These are phyloP conservation scores for Bagarius yarrelli DNA, from an alignment of 2,113 vertebrate genomes.

Conservation along the genomic window DNA sequence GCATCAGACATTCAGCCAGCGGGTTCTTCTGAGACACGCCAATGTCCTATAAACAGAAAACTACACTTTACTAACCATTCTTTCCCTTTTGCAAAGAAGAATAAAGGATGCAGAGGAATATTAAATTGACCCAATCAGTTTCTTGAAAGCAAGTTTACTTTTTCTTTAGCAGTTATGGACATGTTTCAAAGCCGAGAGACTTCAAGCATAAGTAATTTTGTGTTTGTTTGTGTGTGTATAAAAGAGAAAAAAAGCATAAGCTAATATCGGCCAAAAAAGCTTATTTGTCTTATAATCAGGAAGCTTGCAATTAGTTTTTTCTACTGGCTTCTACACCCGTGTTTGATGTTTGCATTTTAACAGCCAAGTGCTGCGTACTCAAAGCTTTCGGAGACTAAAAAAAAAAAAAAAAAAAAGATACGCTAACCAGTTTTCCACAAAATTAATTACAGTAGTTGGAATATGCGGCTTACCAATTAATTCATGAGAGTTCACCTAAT, in stretches of 20 bases:
- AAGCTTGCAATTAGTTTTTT: slow-evolving; percentile 41
- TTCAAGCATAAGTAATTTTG: neutral
- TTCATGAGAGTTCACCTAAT: slow-evolving; percentile 3
- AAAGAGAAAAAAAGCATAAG: neutral
- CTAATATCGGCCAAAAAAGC: slow-evolving; percentile 14
- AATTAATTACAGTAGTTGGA: slow-evolving; percentile 35
- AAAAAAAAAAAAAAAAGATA: slow-evolving; percentile 33
- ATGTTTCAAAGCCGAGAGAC: slow-evolving; percentile 8
- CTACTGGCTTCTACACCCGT: slow-evolving; percentile 33
- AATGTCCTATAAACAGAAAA: slow-evolving; percentile 54
- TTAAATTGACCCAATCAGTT: slow-evolving; percentile 33
- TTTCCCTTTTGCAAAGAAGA: neutral
- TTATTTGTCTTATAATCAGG: slow-evolving; percentile 27
- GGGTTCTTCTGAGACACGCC: slow-evolving; percentile 42
- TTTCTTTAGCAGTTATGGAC: neutral
- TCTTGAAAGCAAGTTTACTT: slow-evolving; percentile 17
- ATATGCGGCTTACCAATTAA: slow-evolving; percentile 35
- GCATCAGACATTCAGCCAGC: too few species aligned
- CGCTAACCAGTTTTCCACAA: slow-evolving; percentile 12
- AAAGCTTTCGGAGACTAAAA: slow-evolving; percentile 32
- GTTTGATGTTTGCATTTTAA: slow-evolving; percentile 45
- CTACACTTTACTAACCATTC: slow-evolving; percentile 45
- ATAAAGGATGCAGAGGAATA: neutral
- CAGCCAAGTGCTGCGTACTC: slow-evolving; percentile 32
- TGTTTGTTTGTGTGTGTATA: neutral